Percentiles rank a stretch among this genome's conserved stretches.
Conservation (phyloP, 92 coral and sea anemone species). For the Phenganax marumi region DNA sequence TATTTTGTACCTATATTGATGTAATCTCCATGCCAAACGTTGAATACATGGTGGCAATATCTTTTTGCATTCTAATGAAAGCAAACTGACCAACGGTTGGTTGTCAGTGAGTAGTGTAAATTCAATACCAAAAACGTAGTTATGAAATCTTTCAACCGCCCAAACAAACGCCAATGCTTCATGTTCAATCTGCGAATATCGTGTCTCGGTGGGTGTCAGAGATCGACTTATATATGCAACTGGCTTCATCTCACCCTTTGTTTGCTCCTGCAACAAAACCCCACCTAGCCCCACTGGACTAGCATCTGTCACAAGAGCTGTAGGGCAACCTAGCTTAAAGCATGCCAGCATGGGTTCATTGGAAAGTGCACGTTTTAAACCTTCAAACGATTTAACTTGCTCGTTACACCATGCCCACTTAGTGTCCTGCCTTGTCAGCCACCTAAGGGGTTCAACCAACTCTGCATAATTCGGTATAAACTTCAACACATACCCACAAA, state of each 20-base stretch:
- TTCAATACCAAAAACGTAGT: too few relatives aligned
- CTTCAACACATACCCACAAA: constrained; percentile 48
- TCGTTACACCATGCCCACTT: constrained; percentile 49
- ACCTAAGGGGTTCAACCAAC: constrained; percentile 46
- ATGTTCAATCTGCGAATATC: constrained; percentile 45
- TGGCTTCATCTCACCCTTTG: too few relatives aligned
- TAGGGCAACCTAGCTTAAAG: constrained; percentile 37
- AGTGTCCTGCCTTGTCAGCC: constrained; percentile 40
- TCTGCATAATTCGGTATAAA: too few relatives aligned
- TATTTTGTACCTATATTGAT: too few relatives aligned
- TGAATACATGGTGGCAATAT: constrained; percentile 41
- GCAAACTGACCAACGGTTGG: constrained; percentile 42
- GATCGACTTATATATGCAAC: too few relatives aligned
- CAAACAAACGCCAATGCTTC: constrained; percentile 53
- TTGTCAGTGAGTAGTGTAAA: constrained; percentile 43
- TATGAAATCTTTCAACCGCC: constrained; percentile 47
- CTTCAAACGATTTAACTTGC: constrained; percentile 44
- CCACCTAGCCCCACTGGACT: constrained; percentile 48
- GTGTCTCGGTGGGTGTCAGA: too few relatives aligned
- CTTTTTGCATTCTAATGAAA: constrained; percentile 15
- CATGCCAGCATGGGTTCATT: too few relatives aligned
- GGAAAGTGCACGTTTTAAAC: too few relatives aligned
- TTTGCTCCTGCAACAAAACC: too few relatives aligned
- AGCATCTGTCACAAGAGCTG: constrained; percentile 46
- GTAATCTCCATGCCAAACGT: constrained; percentile 48